These are phyloP conservation scores for Dimorphilus gyrociliatus DNA, from an alignment of 2,888 invertebrate species.

Conservation along the genomic window DNA sequence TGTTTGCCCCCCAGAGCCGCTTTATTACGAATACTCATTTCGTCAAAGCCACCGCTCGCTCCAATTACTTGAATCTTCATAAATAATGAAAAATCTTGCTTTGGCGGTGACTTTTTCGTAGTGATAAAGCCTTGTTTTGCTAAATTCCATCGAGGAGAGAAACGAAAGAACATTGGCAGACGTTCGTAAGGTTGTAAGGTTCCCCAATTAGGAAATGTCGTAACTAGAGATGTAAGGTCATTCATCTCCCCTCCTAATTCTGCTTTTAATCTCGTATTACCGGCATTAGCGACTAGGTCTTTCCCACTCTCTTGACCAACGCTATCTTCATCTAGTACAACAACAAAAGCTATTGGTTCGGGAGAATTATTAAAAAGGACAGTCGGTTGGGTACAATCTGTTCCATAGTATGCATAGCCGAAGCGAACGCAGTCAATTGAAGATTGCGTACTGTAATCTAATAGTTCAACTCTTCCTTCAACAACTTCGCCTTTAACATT, in stretches of 20 bases:
- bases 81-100: conserved; percentile 35
- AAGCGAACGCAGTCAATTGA: conserved; percentile 27
- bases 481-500: conserved; percentile 24
- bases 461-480: conserved; percentile 25
- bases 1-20: no score
- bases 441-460: conserved; percentile 18
- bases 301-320: conserved; percentile 35
- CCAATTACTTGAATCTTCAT: conserved; percentile 33
- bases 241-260: conserved; percentile 24
- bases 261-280: no score
- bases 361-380: conserved; percentile 34
- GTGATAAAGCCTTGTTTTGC: conserved; percentile 29
- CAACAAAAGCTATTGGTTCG: conserved; percentile 32
- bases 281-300: no score
- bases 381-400: conserved; percentile 30
- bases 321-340: conserved; percentile 34
- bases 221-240: conserved; percentile 29
- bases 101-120: conserved; percentile 22
- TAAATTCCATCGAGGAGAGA: conserved; percentile 35
- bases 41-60: conserved; percentile 20
- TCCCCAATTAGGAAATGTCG: conserved; percentile 35
- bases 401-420: conserved; percentile 35
- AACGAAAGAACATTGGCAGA: conserved; percentile 31
- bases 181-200: conserved; percentile 32
- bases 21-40: no score